Evolutionary conservation across 2,113 vertebrate genomes (phyloP).

Genomic region (Channa argus): DNA sequence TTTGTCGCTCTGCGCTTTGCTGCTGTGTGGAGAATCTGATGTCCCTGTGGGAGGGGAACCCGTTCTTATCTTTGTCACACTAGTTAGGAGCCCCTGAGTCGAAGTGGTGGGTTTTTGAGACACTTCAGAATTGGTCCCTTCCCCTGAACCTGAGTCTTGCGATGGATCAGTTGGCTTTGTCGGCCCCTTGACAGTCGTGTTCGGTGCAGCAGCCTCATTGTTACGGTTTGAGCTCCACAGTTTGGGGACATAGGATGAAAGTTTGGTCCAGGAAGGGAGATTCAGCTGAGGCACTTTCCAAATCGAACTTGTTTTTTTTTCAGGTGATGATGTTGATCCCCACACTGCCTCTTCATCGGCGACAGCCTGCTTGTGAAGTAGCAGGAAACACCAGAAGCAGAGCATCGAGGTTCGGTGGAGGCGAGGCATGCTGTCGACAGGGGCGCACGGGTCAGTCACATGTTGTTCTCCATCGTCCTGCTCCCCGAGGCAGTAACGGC

Average conservation of each 20-base stretch:
- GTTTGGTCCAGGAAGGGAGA: constrained; percentile 29
- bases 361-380: constrained; percentile 51
- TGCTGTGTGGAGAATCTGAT: constrained; percentile 65
- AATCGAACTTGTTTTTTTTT: constrained; percentile 47
- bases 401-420: constrained; percentile 67
- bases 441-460: constrained; percentile 70
- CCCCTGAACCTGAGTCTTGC: constrained; percentile 62
- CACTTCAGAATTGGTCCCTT: constrained; percentile 44
- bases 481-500: constrained; percentile 50
- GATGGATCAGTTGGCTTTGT: constrained; percentile 20
- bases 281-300: constrained; percentile 42
- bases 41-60: constrained; percentile 56
- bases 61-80: constrained; percentile 54
- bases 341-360: constrained; percentile 69
- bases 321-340: constrained; percentile 38
- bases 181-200: constrained; percentile 24
- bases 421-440: constrained; percentile 78
- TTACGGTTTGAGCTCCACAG: neutral
- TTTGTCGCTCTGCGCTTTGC: constrained; percentile 40
- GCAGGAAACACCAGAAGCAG: constrained; percentile 71
- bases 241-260: constrained; percentile 26
- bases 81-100: constrained; percentile 40
- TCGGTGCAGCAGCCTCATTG: neutral
- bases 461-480: constrained; percentile 71
- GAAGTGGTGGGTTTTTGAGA: constrained; percentile 46